Conservation (phyloP, 1,140 invertebrate genomes). For the Dendroctonus valens region DNA sequence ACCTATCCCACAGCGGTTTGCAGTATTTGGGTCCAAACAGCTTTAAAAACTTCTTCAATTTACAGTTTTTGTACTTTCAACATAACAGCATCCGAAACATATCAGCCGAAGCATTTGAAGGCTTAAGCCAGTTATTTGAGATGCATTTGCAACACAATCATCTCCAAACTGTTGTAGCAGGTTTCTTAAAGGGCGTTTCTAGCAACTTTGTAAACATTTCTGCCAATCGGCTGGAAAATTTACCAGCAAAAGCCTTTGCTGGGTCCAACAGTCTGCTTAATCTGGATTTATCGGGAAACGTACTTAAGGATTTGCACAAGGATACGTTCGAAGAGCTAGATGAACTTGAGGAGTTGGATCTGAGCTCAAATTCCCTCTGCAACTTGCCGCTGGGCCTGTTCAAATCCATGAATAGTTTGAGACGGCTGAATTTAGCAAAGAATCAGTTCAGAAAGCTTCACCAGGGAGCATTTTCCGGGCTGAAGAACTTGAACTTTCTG, state of each 20-base stretch:
- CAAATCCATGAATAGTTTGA: conserved; percentile 35
- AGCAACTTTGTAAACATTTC: conserved; percentile 37
- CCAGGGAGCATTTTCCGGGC: conserved; percentile 42
- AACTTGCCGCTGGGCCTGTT: conserved; percentile 43
- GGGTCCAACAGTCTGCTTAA: conserved; percentile 33
- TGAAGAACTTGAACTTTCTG: conserved; percentile 38
- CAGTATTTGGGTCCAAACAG: conserved; percentile 32
- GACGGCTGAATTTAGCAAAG: conserved; percentile 39
- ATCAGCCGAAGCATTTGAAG: conserved; percentile 38
- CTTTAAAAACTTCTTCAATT: conserved; percentile 38
- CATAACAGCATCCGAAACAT: conserved; percentile 40
- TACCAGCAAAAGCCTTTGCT: conserved; percentile 39
- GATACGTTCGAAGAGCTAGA: conserved; percentile 40
- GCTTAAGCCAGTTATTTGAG: conserved; percentile 39
- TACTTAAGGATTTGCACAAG: conserved; percentile 35
- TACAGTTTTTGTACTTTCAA: conserved; percentile 41
- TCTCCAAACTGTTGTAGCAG: conserved; percentile 33
- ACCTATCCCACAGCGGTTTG: conserved; percentile 40
- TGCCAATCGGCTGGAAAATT: conserved; percentile 38
- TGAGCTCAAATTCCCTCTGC: conserved; percentile 42
- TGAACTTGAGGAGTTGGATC: conserved; percentile 42
- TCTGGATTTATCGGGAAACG: conserved; percentile 42
- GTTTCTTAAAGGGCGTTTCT: conserved; percentile 40
- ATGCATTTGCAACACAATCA: conserved; percentile 43
- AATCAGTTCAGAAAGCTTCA: conserved; percentile 43